Evolutionary conservation across 2,888 invertebrate species (phyloP).

Genomic region (Hypercompe scribonia): DNA sequence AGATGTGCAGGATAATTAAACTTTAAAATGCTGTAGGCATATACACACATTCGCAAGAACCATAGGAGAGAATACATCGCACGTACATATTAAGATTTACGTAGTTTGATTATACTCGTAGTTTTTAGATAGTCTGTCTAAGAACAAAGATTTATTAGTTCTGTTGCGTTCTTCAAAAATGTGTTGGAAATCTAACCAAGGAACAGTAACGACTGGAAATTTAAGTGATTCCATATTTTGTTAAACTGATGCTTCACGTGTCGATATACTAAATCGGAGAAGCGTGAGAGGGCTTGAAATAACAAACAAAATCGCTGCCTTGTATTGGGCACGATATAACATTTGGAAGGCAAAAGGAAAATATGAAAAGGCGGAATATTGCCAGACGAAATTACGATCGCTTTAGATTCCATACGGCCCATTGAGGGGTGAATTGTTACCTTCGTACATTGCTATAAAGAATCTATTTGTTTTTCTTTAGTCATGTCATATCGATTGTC

Average conservation of each 20-base stretch:
- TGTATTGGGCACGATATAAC: conserved; percentile 80
- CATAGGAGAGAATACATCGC: no score
- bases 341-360: conserved; percentile 81
- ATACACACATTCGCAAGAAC: neutral
- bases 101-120: neutral
- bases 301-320: conserved; percentile 83
- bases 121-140: neutral
- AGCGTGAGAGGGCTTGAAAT: conserved; percentile 79
- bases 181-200: neutral
- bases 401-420: conserved; percentile 83
- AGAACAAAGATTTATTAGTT: neutral
- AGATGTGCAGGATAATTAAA: neutral
- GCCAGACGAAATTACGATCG: conserved; percentile 85
- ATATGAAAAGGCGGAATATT: conserved; percentile 85
- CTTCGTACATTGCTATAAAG: conserved; percentile 82
- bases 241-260: conserved; percentile 77
- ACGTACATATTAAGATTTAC: neutral
- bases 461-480: conserved; percentile 81
- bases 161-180: neutral
- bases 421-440: conserved; percentile 84
- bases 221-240: conserved; percentile 70
- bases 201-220: conserved; percentile 43
- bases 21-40: neutral
- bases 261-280: conserved; percentile 79
- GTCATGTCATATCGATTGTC: conserved; percentile 70